Base-by-base conservation (phyloP, 2,888 invertebrate species). In the Cheilosia urbana region DNA sequence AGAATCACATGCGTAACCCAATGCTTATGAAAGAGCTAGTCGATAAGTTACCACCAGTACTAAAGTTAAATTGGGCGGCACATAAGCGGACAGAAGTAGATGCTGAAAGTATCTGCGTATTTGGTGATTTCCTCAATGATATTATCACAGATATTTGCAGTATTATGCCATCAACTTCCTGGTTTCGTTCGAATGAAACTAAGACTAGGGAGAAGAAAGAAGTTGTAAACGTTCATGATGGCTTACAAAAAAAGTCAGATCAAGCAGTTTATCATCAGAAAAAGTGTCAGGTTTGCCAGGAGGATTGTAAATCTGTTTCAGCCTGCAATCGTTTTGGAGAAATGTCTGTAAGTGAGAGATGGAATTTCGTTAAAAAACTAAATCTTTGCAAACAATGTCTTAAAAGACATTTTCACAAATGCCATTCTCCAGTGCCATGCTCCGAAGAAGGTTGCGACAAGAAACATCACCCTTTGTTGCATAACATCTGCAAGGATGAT, bases 61-160 rank as follows among this genome's bases (percentile, higher is more conserved):
- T 83, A 53, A 40, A 69, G 51, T 34, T 88, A 1, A 40, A 87
- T 17, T 88, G 88, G 83, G 85, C 87, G 42, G 49, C 30, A 15
- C 45, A 11, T 17, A 63, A 40, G 3, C 5, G 40, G 40, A 9
- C 15, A 15, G 40, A 15, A 40, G 11, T 40, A 11, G 15, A 40
- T 7, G 15, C 21, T 2, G 65, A 19, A 5, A 78, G 49, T 49
- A 17, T 78, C 1, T 37, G 15, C 1, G 49, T 42, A 34, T 77
- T 71, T 62, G 77, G 55, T 47, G 69, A 69, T 19, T 83, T 71
- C 73, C 19, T 87, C 2, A 76, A 75, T 42, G 71, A 75, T 15
- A 73, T 79, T 30, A 72, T 71, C 17, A 63, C 75, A 4, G 79
- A 71, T 15, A 78, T 82, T 17, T 79, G 76, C 49, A 66, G 65